phyloP scores from a whole-genome alignment of 1,140 invertebrate genomes.

The Rhynchophorus ferrugineus region DNA sequence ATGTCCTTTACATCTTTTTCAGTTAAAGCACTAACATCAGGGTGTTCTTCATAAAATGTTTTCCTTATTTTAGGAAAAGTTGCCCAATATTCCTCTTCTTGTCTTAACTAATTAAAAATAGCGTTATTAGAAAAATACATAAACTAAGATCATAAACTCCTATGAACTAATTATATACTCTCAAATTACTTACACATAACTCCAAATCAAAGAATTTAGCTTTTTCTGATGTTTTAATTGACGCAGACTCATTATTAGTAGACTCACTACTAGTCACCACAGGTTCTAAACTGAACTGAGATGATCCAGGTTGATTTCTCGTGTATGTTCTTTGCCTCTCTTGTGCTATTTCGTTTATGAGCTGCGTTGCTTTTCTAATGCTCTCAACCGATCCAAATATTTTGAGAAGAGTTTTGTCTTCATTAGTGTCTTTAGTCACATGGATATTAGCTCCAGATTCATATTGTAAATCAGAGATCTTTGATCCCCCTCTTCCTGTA shows the following conservation, averaged over 20 bases:
- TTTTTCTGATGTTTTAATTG: slow-evolving; percentile 6
- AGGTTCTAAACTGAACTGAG: too few relatives aligned
- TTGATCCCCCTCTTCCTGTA: slow-evolving; percentile 59
- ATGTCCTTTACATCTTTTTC: slow-evolving; percentile 54
- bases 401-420: slow-evolving; percentile 42
- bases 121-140: background rate
- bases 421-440: slow-evolving; percentile 37
- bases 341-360: slow-evolving; percentile 39
- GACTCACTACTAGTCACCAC: too few relatives aligned
- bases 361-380: slow-evolving; percentile 46
- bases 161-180: background rate
- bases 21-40: slow-evolving; percentile 57
- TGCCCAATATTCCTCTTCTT: slow-evolving; percentile 51
- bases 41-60: slow-evolving; percentile 78
- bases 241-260: background rate
- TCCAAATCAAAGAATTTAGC: slow-evolving; percentile 16
- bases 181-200: slow-evolving; percentile 22
- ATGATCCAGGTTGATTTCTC: too few relatives aligned
- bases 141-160: background rate
- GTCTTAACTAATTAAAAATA: slow-evolving; percentile 45
- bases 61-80: slow-evolving; percentile 63
- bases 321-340: slow-evolving; percentile 5
- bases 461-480: slow-evolving; percentile 66
- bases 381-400: slow-evolving; percentile 47
- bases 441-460: slow-evolving; percentile 50